Conservation (phyloP, 2,113 vertebrate species). For the Ictalurus punctatus region DNA sequence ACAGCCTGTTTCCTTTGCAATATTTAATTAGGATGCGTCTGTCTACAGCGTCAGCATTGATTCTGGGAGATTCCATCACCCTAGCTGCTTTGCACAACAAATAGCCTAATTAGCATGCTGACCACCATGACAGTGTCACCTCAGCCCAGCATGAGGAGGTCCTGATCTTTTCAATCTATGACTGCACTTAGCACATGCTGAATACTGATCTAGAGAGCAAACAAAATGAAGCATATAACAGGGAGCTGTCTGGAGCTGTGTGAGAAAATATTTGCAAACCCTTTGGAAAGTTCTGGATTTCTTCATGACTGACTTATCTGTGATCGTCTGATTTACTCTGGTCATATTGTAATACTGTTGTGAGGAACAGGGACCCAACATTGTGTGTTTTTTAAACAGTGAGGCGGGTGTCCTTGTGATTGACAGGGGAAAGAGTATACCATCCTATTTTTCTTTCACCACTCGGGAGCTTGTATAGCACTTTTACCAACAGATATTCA, state of each 20-base stretch:
- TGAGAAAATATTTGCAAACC: not conserved
- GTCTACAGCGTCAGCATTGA: not conserved
- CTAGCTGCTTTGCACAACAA: constrained; percentile 61
- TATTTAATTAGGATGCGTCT: constrained; percentile 26
- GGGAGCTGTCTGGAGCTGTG: not conserved
- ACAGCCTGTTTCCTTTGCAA: not conserved
- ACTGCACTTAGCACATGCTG: constrained; percentile 42
- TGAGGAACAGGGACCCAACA: not conserved
- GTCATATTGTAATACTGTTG: not conserved
- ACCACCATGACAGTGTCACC: constrained; percentile 57
- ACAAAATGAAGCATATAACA: not conserved
- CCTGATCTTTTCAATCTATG: constrained; percentile 68
- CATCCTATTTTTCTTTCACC: not conserved
- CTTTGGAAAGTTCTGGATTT: not conserved
- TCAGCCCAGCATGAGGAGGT: constrained; percentile 49
- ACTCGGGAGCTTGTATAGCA: not conserved
- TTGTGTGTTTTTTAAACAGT: not conserved
- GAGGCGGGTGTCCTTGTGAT: not conserved
- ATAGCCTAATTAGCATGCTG: constrained; percentile 66
- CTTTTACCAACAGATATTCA: not conserved
- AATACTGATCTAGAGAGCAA: constrained; percentile 54
- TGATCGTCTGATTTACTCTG: not conserved
- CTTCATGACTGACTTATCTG: not conserved
- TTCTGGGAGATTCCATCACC: constrained; percentile 2
- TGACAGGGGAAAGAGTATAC: not conserved